These are phyloP conservation scores for Trigoniulus corallinus DNA, from an alignment of 1,140 invertebrate genomes.

Conservation along the genomic window DNA sequence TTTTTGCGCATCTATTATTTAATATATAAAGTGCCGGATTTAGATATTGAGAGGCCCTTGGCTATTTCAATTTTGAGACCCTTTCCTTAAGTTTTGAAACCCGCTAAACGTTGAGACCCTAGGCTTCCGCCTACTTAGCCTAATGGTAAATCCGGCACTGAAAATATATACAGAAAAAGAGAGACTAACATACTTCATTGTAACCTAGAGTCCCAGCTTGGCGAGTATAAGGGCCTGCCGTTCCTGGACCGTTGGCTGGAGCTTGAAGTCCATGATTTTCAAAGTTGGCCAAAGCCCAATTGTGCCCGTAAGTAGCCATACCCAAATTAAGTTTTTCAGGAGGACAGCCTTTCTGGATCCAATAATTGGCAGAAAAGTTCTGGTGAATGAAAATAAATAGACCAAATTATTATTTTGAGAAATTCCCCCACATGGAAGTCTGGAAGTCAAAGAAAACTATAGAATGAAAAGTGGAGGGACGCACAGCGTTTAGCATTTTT, in stretches of 20 bases:
- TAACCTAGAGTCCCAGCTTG: conserved; percentile 80
- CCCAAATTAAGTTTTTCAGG: conserved; percentile 66
- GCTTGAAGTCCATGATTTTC: conserved; percentile 32
- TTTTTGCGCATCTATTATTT: background rate
- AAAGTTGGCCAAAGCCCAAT: conserved; percentile 49
- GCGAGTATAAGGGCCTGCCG: conserved; percentile 60
- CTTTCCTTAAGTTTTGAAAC: no score
- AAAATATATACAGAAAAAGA: no score
- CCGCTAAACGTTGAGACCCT: no score
- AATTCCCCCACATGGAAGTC: no score
- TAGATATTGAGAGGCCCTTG: no score
- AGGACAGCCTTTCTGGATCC: conserved; percentile 51
- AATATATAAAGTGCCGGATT: background rate
- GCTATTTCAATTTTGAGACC: no score
- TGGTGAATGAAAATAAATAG: conserved; percentile 19
- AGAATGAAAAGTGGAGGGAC: no score
- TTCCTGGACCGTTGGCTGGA: conserved; percentile 45
- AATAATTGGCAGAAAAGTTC: conserved; percentile 58
- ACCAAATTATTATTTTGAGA: no score
- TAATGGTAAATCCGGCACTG: no score
- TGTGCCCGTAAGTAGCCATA: conserved; percentile 75
- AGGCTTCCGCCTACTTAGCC: no score
- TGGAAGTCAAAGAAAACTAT: no score
- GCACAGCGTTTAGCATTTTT: no score
- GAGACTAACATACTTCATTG: conserved; percentile 34